phyloP scores from a whole-genome alignment of 2,888 invertebrate species.

The Elysia crispata region DNA sequence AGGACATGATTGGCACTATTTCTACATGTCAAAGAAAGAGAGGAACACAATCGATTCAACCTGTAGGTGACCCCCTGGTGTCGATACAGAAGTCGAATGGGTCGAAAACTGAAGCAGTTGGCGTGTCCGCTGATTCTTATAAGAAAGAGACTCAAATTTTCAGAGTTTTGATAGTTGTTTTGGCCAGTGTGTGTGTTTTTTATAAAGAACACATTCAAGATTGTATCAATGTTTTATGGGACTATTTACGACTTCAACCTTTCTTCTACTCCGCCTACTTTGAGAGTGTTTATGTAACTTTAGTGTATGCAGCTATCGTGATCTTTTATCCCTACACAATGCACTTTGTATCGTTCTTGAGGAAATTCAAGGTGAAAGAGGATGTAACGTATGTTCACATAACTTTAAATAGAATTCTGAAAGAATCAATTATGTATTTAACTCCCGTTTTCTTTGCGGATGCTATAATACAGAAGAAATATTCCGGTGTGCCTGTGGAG shows the following conservation, averaged over 20 bases:
- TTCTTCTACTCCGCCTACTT: constrained; percentile 70
- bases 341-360: constrained; percentile 57
- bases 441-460: constrained; percentile 66
- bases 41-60: too few species aligned
- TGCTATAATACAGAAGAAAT: constrained; percentile 68
- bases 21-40: too few species aligned
- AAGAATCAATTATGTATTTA: constrained; percentile 61
- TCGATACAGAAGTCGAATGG: too few species aligned
- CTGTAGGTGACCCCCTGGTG: too few species aligned
- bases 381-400: constrained; percentile 58
- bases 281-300: constrained; percentile 66
- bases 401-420: constrained; percentile 45
- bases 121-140: background rate
- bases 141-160: background rate
- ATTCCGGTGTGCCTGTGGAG: constrained; percentile 60
- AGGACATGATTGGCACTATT: too few species aligned
- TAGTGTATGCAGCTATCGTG: constrained; percentile 62
- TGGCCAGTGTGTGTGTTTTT: background rate
- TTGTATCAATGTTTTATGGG: constrained; percentile 54
- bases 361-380: constrained; percentile 63
- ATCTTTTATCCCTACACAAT: constrained; percentile 59
- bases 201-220: constrained; percentile 46
- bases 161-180: background rate
- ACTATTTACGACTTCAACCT: constrained; percentile 52
- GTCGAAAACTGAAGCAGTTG: background rate